Base-by-base conservation (phyloP, 2,797 vertebrate species). In the Fistularia commersonii region DNA sequence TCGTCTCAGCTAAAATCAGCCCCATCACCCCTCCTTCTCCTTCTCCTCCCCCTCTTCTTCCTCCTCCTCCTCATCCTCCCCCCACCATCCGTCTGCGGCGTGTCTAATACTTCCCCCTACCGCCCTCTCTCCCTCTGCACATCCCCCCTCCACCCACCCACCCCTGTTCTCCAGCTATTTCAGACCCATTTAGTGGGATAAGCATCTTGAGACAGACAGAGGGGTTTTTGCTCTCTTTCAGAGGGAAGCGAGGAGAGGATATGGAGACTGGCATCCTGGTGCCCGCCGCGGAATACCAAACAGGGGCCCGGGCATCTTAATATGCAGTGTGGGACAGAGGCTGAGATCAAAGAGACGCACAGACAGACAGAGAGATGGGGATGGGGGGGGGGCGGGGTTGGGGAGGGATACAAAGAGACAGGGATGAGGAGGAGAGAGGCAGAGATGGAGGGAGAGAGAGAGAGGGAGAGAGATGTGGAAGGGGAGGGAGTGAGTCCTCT, bases 1-100 rank as follows among this genome's bases (percentile, higher is more conserved):
- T 93, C 91, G 92, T 91, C 92, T 91, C 92, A 92, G 91, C 92
- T 93, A 93, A 94, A 94, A 94, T 93, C 92, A 93, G 91, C 92
- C 93, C 91, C 79, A 88, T 83, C 81, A 77, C 71, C 79, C 77
- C 61, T 70, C 76, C 45, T 74, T 66, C 68, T 59, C 58, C 54
- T 56, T 57, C 53, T 57, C 49, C 54, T 58, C 40, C 61, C 1
- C 31, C 68, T 54, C 46, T 42, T 12, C 63, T 13, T 14, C 42
- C 58, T 41, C 2, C 42, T 6, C 33, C 49, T 0, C 35, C 42
- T 41, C 46, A 34, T 8, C 57, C 37, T 12, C 42, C 57, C 45
- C 8, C 55, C 61, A 48, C 73, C 71, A 66, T 68, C 77, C 65
- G 74, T 80, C 80, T 83, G 80, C 80, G 72, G 70, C 75, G 77